phyloP scores from a whole-genome alignment of 2,113 vertebrate species.

The Apeltes quadracus region DNA sequence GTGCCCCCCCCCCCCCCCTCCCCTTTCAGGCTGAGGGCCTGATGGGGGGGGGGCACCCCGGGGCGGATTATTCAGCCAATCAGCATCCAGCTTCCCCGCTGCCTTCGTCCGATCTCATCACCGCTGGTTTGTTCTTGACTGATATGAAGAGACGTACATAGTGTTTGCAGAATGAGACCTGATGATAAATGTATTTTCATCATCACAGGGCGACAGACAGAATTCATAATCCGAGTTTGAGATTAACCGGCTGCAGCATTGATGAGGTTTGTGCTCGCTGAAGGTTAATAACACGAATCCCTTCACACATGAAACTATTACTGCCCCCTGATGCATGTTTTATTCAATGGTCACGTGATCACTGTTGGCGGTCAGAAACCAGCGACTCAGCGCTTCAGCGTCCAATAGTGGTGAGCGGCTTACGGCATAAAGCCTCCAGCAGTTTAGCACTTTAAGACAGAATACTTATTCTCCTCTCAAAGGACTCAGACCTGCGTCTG shows the following conservation, averaged over 20 bases:
- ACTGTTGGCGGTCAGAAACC: slow-evolving; percentile 30
- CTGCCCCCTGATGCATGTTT: slow-evolving; percentile 4
- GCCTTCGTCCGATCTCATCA: slow-evolving; percentile 29
- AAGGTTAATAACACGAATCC: slow-evolving; percentile 31
- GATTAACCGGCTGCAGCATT: slow-evolving; percentile 11
- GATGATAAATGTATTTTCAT: slow-evolving; percentile 35
- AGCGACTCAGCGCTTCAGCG: slow-evolving; percentile 30
- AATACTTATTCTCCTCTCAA: neutral
- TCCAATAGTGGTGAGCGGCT: slow-evolving; percentile 28
- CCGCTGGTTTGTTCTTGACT: slow-evolving; percentile 39
- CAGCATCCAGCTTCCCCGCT: slow-evolving; percentile 28
- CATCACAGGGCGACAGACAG: neutral
- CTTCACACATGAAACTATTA: neutral
- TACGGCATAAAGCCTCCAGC: slow-evolving; percentile 6
- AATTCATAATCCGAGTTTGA: neutral
- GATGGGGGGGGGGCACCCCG: too few species aligned
- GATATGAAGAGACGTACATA: slow-evolving; percentile 29
- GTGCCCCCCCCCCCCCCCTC: too few species aligned
- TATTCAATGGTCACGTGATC: slow-evolving; percentile 23
- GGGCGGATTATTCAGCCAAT: slow-evolving; percentile 17
- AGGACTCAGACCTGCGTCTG: neutral
- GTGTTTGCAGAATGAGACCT: slow-evolving; percentile 39
- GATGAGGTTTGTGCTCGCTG: slow-evolving; percentile 12
- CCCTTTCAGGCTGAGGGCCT: too few species aligned
- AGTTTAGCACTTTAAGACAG: neutral